phyloP scores from a whole-genome alignment of 2,888 invertebrate species.

The Agrilus mali region DNA sequence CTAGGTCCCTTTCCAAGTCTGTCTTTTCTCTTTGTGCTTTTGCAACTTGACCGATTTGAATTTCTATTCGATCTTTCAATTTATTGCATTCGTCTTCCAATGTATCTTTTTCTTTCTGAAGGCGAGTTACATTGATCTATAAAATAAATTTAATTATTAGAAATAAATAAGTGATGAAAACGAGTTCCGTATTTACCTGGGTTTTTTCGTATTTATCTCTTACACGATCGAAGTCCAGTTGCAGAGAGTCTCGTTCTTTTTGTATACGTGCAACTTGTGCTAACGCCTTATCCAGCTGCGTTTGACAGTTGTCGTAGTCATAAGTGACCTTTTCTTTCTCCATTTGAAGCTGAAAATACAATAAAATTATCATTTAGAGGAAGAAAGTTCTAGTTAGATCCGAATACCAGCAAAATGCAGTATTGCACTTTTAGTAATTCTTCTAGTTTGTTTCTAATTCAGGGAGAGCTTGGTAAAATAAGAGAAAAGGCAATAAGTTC shows the following conservation, averaged over 20 bases:
- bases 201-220: slow-evolving; percentile 82
- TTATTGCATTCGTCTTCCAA: slow-evolving; percentile 71
- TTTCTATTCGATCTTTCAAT: slow-evolving; percentile 69
- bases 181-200: slow-evolving; percentile 44
- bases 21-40: slow-evolving; percentile 78
- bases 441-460: no score
- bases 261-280: slow-evolving; percentile 78
- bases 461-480: no score
- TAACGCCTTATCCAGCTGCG: slow-evolving; percentile 81
- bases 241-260: slow-evolving; percentile 78
- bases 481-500: no score
- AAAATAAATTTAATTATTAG: slow-evolving; percentile 14
- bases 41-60: slow-evolving; percentile 67
- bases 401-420: slow-evolving; percentile 2
- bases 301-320: slow-evolving; percentile 82
- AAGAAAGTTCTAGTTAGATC: neutral
- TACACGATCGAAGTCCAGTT: slow-evolving; percentile 72
- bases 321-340: slow-evolving; percentile 85
- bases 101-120: slow-evolving; percentile 80
- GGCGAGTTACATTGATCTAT: slow-evolving; percentile 59
- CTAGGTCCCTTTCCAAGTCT: slow-evolving; percentile 72
- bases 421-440: neutral
- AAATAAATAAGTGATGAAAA: slow-evolving; percentile 2
- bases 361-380: neutral
- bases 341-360: slow-evolving; percentile 54